Base-by-base conservation (phyloP, 2,797 vertebrate species). In the Myotis findleyi region DNA sequence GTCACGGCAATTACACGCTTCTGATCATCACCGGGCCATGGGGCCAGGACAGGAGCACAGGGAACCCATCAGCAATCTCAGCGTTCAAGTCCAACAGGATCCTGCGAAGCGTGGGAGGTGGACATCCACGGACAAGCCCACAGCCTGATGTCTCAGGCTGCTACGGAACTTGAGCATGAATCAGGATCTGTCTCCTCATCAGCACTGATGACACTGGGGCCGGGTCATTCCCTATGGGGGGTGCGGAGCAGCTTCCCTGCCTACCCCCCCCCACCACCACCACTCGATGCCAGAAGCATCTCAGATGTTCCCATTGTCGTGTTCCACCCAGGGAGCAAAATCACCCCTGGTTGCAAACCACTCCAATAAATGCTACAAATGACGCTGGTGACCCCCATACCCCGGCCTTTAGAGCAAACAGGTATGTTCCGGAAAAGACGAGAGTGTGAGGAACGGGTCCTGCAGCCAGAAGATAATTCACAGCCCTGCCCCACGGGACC, bases 1-100 rank as follows among this genome's bases (percentile, higher is more conserved):
- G 96, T 97, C 98, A 98, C 97, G 98, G 98, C 98, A 98, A 98
- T 98, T 98, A 99, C 98, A 97, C 97, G 96, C 98, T 98, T 98
- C 97, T 97, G 96, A 98, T 97, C 97, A 96, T 94, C 96, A 87
- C 93, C 62, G 92, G 72, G 87, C 97, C 68, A 95, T 81, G 98
- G 97, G 53, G 30, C 81, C 2, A 0, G 72, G 72, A n/a, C 8
- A 8, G 62, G 51, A 2, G 73, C 18, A 18, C 30, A 0, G 0
- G 33, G 59, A 36, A 13, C 23, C 55, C 55, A 0, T 23, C 5
- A 8, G 49, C 10, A 2, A 36, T 5, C 20, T 23, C 53, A 0
- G 81, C 0, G 0, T 10, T 30, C 6, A 0, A 3, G 68, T 23
- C 79, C 86, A 7, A 17, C 8, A 12, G 7, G 57, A 23, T 0